Evolutionary conservation across 2,888 invertebrate species (phyloP).

Genomic region (Sphaerophoria taeniata): DNA sequence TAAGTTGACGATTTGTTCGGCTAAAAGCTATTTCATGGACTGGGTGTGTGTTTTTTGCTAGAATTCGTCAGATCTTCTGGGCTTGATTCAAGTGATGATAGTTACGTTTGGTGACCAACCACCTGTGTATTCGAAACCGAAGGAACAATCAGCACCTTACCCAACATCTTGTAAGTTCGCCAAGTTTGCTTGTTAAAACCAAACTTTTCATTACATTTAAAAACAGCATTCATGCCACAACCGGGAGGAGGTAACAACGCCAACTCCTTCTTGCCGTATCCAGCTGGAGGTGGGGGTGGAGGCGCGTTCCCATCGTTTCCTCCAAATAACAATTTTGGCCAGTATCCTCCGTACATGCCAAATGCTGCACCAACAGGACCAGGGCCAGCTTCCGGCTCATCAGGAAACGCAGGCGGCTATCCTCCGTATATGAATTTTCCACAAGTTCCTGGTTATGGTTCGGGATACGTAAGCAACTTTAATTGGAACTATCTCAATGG

Average conservation of each 20-base stretch:
- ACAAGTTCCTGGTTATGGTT: slow-evolving; percentile 78
- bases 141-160: slow-evolving; percentile 84
- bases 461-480: slow-evolving; percentile 78
- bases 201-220: background rate
- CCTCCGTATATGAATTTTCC: slow-evolving; percentile 84
- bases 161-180: slow-evolving; percentile 81
- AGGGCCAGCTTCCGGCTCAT: slow-evolving; percentile 76
- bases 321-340: slow-evolving; percentile 80
- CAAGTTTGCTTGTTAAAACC: background rate
- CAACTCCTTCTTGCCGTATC: slow-evolving; percentile 84
- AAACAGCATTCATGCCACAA: slow-evolving; percentile 83
- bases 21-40: slow-evolving; percentile 2
- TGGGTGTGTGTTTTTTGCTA: slow-evolving; percentile 78
- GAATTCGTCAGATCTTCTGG: slow-evolving; percentile 91
- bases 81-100: slow-evolving; percentile 95
- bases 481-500: background rate
- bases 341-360: slow-evolving; percentile 81
- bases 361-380: slow-evolving; percentile 76
- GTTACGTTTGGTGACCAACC: slow-evolving; percentile 97
- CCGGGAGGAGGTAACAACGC: slow-evolving; percentile 77
- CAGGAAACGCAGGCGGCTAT: slow-evolving; percentile 83
- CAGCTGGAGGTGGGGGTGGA: slow-evolving; percentile 79
- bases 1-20: slow-evolving; percentile 79
- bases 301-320: slow-evolving; percentile 83
- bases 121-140: slow-evolving; percentile 93